Percentiles rank a stretch among this genome's conserved stretches.
Evolutionary conservation across 2,113 vertebrate species (phyloP).

Genomic region (Trematomus loennbergii): DNA sequence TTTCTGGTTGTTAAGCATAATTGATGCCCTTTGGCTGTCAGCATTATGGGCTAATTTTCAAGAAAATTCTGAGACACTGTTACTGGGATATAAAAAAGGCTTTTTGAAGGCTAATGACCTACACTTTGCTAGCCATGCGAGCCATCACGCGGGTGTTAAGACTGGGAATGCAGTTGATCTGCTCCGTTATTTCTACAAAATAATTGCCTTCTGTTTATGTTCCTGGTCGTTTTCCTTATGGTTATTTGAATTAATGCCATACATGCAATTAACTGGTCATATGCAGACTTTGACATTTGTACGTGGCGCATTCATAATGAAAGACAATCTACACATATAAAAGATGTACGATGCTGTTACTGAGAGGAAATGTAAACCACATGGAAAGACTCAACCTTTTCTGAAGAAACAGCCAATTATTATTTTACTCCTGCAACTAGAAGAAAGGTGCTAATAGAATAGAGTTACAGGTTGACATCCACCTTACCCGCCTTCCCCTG

Average conservation of each 20-base stretch:
- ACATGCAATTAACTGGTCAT: conserved; percentile 7
- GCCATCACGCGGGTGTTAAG: conserved; percentile 33
- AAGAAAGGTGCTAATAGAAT: not conserved
- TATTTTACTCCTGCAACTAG: conserved; percentile 16
- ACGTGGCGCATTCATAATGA: not conserved
- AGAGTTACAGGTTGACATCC: conserved; percentile 8
- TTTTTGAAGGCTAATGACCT: conserved; percentile 40
- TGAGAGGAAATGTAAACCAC: not conserved
- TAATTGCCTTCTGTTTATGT: conserved; percentile 39
- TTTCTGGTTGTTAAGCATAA: conserved; percentile 67
- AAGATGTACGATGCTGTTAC: not conserved
- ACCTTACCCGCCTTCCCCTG: not conserved
- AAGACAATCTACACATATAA: not conserved
- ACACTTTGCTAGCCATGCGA: conserved; percentile 32
- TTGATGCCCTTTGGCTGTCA: conserved; percentile 66
- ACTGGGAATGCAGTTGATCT: conserved; percentile 15
- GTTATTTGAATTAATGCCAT: conserved; percentile 15
- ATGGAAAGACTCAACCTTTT: not conserved
- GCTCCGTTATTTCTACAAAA: conserved; percentile 19
- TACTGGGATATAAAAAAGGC: conserved; percentile 27
- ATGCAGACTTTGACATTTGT: not conserved
- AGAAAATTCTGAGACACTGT: conserved; percentile 29
- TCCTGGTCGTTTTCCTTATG: conserved; percentile 7
- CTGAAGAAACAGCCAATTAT: conserved; percentile 19
- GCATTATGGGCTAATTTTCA: conserved; percentile 47